Base-by-base conservation (phyloP, 2,888 invertebrate species). In the Morpho achilles region DNA sequence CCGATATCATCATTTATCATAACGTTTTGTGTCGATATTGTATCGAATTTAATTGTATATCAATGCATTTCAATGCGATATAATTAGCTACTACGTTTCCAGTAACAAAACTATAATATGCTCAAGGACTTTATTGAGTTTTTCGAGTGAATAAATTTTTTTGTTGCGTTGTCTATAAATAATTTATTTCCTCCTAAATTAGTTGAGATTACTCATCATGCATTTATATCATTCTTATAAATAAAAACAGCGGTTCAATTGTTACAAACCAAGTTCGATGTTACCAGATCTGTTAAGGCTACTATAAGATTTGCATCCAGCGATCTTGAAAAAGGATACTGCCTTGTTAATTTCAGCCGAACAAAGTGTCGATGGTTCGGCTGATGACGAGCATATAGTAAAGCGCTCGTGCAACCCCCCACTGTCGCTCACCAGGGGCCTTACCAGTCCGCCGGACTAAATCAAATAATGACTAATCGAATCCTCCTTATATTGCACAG, bases 401-500 rank as follows among this genome's bases (percentile, higher is more conserved):
- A 72, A 74, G 78, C 76, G 77, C 77, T 85, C 84, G 85, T 82
- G 82, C 77, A 77, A 73, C 84, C 87, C 87, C 89, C 89, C 74
- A 82, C 79, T 73, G 87, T 72, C 78, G 59, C 87, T 63, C 88
- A 64, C 75, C 88, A 76, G 89, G 89, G 80, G 85, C 80, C 82
- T 59, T 69, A 71, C 76, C 76, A 75, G 77, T 76, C 79, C 80
- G 82, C 83, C 84, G 86, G 86, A 89, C 90, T 89, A 90, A 90
- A 89, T 89, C 90, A 90, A 89, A 90, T 88, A 90, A 88, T 90
- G 90, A 90, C 90, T 88, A 90, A 90, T 90, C 88, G 90, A 84
- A 85, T 89, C 80, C 82, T 75, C 80, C 85, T 82, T 83, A 87
- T 87, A 90, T 90, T 89, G 89, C 88, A 90, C 90, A 88, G 90